These are phyloP conservation scores for Nycticryphes semicollaris DNA, from an alignment of 2,113 vertebrate species.

Conservation along the genomic window DNA sequence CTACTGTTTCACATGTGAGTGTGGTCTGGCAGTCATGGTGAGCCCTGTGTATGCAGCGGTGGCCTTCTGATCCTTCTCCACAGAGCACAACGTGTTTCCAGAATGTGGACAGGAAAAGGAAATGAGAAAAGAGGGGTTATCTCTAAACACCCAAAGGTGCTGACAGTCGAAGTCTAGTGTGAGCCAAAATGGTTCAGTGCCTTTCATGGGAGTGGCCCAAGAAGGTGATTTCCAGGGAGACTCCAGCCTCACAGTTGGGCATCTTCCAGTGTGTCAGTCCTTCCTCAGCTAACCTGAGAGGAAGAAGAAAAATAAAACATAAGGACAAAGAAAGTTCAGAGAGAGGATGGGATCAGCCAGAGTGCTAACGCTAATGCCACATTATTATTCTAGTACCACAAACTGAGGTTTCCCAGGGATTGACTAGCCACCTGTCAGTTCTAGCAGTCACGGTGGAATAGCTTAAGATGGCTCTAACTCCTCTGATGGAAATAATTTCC, in stretches of 20 bases:
- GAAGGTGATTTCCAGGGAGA: not conserved
- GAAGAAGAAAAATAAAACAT: not conserved
- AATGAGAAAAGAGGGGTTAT: not conserved
- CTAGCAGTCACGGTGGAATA: not conserved
- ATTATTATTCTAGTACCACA: not conserved
- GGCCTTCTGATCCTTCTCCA: slow-evolving; percentile 19
- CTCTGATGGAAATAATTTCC: not conserved
- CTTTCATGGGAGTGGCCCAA: not conserved
- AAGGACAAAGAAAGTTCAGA: not conserved
- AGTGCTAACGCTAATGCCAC: not conserved
- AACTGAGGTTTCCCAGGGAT: not conserved
- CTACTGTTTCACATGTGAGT: not conserved
- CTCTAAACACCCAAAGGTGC: not conserved
- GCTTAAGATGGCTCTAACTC: not conserved
- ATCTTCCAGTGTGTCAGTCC: not conserved
- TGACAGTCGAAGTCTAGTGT: not conserved
- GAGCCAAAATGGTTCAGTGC: not conserved
- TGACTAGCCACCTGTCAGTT: not conserved
- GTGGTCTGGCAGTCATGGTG: not conserved
- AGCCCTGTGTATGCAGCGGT: slow-evolving; percentile 6
- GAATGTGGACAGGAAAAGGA: not conserved
- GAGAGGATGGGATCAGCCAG: not conserved
- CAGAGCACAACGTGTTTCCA: not conserved
- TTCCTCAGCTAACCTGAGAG: not conserved
- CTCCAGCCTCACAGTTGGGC: not conserved